A percentile compares a stretch with the other conserved stretches of the same genome.
These are phyloP conservation scores for Alca torda DNA, from an alignment of 2,797 vertebrate species.

Conservation along the genomic window DNA sequence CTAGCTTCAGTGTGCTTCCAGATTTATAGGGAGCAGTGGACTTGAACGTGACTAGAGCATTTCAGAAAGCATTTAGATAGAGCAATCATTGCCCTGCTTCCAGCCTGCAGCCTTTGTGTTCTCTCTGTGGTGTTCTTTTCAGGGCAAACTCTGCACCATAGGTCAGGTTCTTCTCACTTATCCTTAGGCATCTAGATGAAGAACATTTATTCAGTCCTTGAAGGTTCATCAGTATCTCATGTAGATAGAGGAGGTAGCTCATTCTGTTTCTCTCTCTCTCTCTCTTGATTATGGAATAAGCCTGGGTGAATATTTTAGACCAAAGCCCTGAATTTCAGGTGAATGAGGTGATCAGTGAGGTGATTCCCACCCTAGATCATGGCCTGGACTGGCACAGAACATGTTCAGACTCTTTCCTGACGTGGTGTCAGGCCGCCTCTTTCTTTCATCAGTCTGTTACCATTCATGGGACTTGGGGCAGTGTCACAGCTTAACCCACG, in stretches of 20 bases:
- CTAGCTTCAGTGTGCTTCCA: neutral
- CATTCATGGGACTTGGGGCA: neutral
- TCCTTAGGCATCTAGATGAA: neutral
- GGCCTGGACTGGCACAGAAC: neutral
- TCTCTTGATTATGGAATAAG: neutral
- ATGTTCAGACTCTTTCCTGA: neutral
- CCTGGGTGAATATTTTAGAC: neutral
- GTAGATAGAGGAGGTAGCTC: neutral
- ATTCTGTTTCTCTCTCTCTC: neutral
- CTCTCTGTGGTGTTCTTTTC: neutral
- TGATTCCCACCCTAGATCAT: neutral
- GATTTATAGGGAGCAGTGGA: neutral
- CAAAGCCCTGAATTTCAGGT: neutral
- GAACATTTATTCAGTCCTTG: neutral
- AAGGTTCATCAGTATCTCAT: neutral
- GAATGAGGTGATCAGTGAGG: neutral
- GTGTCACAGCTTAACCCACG: neutral
- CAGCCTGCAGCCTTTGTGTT: neutral
- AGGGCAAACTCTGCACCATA: neutral
- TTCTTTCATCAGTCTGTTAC: neutral
- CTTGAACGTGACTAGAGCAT: neutral
- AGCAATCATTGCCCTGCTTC: neutral
- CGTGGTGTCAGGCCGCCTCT: neutral
- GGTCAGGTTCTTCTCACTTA: neutral
- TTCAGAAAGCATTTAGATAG: neutral